Evolutionary conservation across 2,888 invertebrate genomes (phyloP), one percentile per base, ranked within the genome.

Genomic region (Ichneumoninae sp.): DNA sequence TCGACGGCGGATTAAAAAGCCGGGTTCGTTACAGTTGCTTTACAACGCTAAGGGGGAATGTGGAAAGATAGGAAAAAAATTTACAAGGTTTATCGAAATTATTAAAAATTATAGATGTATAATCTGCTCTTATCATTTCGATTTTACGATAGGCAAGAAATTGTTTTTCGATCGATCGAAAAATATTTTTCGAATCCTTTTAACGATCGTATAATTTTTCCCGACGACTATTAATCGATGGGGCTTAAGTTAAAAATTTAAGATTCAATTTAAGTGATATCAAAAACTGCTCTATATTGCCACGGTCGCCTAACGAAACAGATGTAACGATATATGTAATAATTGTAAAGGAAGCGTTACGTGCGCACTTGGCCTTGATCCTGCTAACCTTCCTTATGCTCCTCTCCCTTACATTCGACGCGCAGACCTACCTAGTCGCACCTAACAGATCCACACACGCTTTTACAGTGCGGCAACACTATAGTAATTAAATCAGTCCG

Each of bases 401-500:
- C 44, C 54, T 65, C 76, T 71, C 81, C 81, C 76, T 82, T 77
- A 66, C 71, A 33, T 40, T 44, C 63, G 6, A 47, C 47, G 16
- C 7, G 60, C 40, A 30, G 7, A 54, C 13, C 13, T 65, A 33
- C 52, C 19, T 70, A 50, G 40, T 66, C 57, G 30, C 57, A 30
- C 33, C 74, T 76, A 57, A 57, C 50, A 40, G 73, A 73, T 73
- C 66, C 73, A 60, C 60, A 60, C 68, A 40, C 54, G 50, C 68
- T 66, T 69, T 63, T 54, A 65, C 66, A 54, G 33, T 65, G 26
- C 36, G 52, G 30, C n/a, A 44, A 77, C 30, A 33, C 63, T 71
- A 57, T 69, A 68, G 33, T 83, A 79, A 83, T 83, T 83, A 83
- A 83, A 83, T 83, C 78, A 83, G 68, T 77, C 57, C 71, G 63